These are phyloP conservation scores for Noturus placidus DNA, from an alignment of 2,113 vertebrate species.

Conservation along the genomic window DNA sequence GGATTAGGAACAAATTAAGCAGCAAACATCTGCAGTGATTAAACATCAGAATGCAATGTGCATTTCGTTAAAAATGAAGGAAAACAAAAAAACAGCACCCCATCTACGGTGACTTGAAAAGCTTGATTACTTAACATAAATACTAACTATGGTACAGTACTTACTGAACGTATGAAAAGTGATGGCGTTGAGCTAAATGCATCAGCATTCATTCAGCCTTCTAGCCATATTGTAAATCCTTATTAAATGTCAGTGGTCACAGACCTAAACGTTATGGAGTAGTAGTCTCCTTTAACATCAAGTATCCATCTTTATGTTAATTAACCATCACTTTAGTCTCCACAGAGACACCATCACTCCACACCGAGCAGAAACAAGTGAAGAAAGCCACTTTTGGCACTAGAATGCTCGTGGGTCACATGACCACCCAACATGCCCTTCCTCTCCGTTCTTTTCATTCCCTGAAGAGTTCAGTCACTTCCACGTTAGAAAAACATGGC, in stretches of 20 bases:
- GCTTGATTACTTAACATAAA: slow-evolving; percentile 5
- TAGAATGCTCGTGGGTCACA: neutral
- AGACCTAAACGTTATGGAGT: slow-evolving; percentile 18
- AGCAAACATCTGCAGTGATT: slow-evolving; percentile 24
- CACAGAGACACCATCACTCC: neutral
- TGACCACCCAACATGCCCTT: neutral
- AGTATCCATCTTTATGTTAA: slow-evolving; percentile 26
- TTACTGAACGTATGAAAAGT: neutral
- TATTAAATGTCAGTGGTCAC: slow-evolving; percentile 11
- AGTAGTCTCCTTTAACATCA: slow-evolving; percentile 34
- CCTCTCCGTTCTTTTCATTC: neutral
- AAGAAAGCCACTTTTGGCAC: slow-evolving; percentile 51
- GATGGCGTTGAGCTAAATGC: neutral
- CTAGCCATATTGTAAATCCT: neutral
- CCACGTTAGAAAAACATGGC: slow-evolving; percentile 39
- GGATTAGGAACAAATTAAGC: neutral
- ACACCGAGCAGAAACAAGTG: slow-evolving; percentile 3
- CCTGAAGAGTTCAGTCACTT: slow-evolving; percentile 9
- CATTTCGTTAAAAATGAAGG: neutral
- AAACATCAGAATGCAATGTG: slow-evolving; percentile 9
- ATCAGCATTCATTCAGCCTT: neutral
- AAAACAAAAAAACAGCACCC: neutral
- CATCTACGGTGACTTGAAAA: neutral
- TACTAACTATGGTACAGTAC: neutral
- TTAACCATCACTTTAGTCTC: neutral